phyloP scores from a whole-genome alignment of 1,140 invertebrate genomes.

The Drosophila sturtevanti region DNA sequence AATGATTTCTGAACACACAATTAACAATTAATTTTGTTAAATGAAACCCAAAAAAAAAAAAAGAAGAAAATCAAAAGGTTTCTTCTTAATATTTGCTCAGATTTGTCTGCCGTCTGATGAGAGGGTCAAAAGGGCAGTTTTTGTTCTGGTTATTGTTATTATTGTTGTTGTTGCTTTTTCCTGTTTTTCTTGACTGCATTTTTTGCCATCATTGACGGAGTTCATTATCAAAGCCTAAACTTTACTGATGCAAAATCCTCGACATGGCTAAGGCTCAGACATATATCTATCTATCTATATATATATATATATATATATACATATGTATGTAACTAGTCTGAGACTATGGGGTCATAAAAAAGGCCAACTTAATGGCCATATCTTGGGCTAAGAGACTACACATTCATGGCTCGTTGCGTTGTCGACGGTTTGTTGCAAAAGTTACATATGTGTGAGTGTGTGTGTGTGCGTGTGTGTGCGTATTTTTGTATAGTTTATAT shows the following conservation, averaged over 20 bases:
- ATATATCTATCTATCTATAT: too few relatives aligned
- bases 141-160: too few relatives aligned
- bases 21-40: too few relatives aligned
- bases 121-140: conserved; percentile 2
- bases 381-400: conserved; percentile 70
- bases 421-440: conserved; percentile 15
- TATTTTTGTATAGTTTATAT: too few relatives aligned
- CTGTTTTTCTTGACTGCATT: neutral
- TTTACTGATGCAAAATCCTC: conserved; percentile 43
- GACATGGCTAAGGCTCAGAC: conserved; percentile 28
- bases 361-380: conserved; percentile 77
- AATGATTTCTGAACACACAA: too few relatives aligned
- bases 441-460: conserved; percentile 2
- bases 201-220: neutral
- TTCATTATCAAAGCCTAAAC: conserved; percentile 48
- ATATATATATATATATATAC: too few relatives aligned
- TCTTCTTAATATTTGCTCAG: neutral
- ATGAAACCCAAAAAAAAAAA: too few relatives aligned
- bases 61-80: neutral
- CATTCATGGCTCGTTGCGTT: conserved; percentile 75
- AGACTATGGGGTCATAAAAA: conserved; percentile 61
- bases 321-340: conserved; percentile 42
- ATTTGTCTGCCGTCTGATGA: neutral
- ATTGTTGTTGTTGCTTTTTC: too few relatives aligned
- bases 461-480: conserved; percentile 26